These are phyloP conservation scores for Sorex araneus DNA, from an alignment of 2,113 vertebrate genomes.

Conservation along the genomic window DNA sequence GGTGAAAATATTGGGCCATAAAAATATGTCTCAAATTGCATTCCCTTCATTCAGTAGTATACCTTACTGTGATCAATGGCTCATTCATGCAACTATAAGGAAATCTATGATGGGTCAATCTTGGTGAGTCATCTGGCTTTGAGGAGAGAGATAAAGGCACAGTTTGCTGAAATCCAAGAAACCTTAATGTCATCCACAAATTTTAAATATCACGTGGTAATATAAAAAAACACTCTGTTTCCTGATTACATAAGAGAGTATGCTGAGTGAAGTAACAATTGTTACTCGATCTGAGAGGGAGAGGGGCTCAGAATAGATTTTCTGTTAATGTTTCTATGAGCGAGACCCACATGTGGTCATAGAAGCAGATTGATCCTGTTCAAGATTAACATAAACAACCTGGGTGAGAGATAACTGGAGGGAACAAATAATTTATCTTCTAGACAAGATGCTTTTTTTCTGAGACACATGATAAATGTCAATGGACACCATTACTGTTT, in stretches of 20 bases:
- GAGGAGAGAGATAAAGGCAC: neutral
- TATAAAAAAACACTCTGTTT: neutral
- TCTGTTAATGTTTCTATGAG: neutral
- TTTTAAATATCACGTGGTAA: neutral
- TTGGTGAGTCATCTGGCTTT: neutral
- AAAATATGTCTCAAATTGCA: neutral
- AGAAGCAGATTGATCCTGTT: neutral
- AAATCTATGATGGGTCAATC: neutral
- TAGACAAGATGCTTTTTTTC: neutral
- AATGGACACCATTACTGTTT: neutral
- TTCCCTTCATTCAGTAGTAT: neutral
- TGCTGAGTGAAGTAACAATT: neutral
- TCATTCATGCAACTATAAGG: neutral
- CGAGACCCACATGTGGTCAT: neutral
- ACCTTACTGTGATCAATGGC: neutral
- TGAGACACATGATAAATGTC: conserved; percentile 35
- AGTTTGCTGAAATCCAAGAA: neutral
- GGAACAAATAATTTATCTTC: neutral
- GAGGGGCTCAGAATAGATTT: neutral
- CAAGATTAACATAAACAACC: neutral
- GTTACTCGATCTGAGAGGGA: neutral
- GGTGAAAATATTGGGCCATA: too few species aligned
- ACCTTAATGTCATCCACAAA: neutral
- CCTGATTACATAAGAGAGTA: neutral
- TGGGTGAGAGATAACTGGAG: neutral